Evolutionary conservation across 2,888 invertebrate species (phyloP), one percentile per base, ranked within the genome.

Genomic region (Andrena fulva): DNA sequence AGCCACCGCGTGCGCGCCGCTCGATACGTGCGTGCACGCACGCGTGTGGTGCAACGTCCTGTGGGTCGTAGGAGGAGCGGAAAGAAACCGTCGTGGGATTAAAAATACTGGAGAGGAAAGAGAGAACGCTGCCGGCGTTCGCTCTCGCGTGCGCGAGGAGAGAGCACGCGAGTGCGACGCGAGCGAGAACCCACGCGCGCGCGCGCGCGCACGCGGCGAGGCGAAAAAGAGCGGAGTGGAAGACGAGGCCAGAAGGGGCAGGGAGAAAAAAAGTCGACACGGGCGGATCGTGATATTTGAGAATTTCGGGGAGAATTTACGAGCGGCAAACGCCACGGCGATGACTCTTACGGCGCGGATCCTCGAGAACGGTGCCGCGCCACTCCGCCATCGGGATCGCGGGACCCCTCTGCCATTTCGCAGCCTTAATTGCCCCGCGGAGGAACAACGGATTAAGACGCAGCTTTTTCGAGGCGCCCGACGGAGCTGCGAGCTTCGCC

Each of bases 11-110:
- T 56, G 70, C 82, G 77, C 70, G 33, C 48, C 54, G 42, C 8
- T 35, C 69, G 64, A 42, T 63, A 52, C 72, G 66, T 67, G 67
- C 59, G 63, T 50, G 86, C 74, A 69, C 67, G 80, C 79, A 75
- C 79, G 75, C 77, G 81, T 85, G 85, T 82, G 85, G 85, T 85
- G 85, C 85, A 86, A 86, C 85, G 85, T 86, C 83, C 83, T 86
- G 84, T 77, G 87, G 85, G 77, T 73, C 82, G 85, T 66, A 50
- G 75, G 77, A 82, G 77, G 77, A 76, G 77, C 62, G 85, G 69
- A 59, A 75, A 71, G 87, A 74, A 66, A 80, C 72, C 73, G 75
- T 42, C 68, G 69, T 69, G 80, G 82, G 87, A 86, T 86, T 87
- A 86, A 86, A 86, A 86, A 86, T 86, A 86, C 87, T 84, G 84